phyloP scores from a whole-genome alignment of 2,113 vertebrate species.

The Psilopsiagon aurifrons region DNA sequence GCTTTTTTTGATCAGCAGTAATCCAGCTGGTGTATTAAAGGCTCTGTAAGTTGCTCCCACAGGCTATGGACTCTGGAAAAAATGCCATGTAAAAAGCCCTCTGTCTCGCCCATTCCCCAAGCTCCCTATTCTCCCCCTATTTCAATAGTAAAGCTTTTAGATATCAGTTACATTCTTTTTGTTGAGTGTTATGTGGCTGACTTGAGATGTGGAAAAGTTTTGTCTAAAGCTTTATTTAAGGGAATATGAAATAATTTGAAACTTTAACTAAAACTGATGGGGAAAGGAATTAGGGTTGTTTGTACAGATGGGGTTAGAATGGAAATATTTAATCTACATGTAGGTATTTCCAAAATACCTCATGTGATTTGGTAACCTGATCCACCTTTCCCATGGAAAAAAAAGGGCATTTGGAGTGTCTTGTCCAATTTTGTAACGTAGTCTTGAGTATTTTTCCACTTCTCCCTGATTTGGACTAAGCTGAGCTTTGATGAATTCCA shows the following conservation, averaged over 20 bases:
- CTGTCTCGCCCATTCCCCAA: neutral
- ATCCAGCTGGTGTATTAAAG: neutral
- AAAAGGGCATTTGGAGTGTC: neutral
- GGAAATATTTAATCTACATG: slow-evolving; percentile 48
- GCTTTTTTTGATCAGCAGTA: neutral
- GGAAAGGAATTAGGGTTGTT: slow-evolving; percentile 41
- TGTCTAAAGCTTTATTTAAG: slow-evolving; percentile 38
- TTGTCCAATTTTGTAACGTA: slow-evolving; percentile 8
- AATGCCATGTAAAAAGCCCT: neutral
- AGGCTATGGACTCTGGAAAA: neutral
- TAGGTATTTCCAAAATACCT: neutral
- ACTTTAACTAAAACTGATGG: slow-evolving; percentile 31
- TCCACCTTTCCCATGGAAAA: neutral
- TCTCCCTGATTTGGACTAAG: neutral
- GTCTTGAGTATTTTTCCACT: slow-evolving; percentile 12
- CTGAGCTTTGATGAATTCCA: neutral
- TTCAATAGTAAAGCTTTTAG: slow-evolving; percentile 5
- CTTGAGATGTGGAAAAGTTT: slow-evolving; percentile 47
- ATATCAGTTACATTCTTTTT: slow-evolving; percentile 18
- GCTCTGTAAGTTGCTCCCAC: neutral
- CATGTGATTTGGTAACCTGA: slow-evolving; percentile 32
- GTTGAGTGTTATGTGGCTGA: neutral
- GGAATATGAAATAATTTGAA: slow-evolving; percentile 29
- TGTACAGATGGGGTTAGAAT: slow-evolving; percentile 62
- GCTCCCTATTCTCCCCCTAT: neutral